Base-by-base conservation (phyloP, 2,888 invertebrate species). In the Antitype chi region DNA sequence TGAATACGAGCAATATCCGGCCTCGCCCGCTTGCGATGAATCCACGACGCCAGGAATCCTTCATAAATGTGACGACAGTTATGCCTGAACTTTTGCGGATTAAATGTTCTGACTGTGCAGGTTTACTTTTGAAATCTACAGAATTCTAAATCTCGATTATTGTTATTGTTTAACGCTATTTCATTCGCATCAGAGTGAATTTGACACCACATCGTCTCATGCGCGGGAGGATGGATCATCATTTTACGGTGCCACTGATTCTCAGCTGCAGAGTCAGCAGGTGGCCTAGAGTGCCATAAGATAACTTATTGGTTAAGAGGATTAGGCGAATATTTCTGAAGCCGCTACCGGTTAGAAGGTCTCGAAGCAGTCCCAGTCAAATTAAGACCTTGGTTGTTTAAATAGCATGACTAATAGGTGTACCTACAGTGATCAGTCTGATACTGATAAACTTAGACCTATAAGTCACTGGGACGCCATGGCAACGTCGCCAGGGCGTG, bases 1-100 rank as follows among this genome's bases (percentile, higher is more conserved):
- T 87, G 87, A 89, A 89, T 89, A 92, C 91, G 88, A 90, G 90
- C 89, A 90, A 92, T 91, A 90, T 94, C 94, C 94, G 92, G 94
- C 87, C 91, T 85, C 91, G 90, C 92, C 93, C 84, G 60, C 57
- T 68, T 64, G 63, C 74, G 28, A 28, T 25, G 20, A 25, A 70
- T n/a, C 59, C 74, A 72, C 74, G 70, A 79, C 74, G 73, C 62
- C 78, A 78, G 78, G 69, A 75, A 64, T 66, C n/a, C 23, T 69
- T 47, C 13, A 28, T 59, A 38, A 68, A 69, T 74, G 28, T 52
- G 76, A 17, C 17, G 52, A 11, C 63, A 66, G 59, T 69, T 64
- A 13, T 60, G 47, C 25, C 23, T 74, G 32, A 32, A 17, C n/a
- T 43, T 38, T n/a, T n/a, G 55, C 8, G 7, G 49, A 49, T 38